Percentiles rank a stretch among this genome's conserved stretches.
phyloP scores from a whole-genome alignment of 2,113 vertebrate genomes.

The Myanophis thanlyinensis region DNA sequence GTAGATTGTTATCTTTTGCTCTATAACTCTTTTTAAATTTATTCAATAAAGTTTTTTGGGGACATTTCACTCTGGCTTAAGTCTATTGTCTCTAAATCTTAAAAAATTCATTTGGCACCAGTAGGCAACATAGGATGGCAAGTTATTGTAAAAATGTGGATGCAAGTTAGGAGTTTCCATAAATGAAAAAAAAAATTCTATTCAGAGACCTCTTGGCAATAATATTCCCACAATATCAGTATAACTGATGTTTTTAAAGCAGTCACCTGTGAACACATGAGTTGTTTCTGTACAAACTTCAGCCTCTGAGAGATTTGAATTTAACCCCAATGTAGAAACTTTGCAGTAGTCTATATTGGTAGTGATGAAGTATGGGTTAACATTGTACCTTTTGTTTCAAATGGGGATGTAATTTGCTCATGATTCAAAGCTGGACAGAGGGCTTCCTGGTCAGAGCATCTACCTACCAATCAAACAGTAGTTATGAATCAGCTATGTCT shows the following conservation, averaged over 20 bases:
- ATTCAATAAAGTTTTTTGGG: not conserved
- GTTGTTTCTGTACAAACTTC: not conserved
- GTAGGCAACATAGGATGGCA: not conserved
- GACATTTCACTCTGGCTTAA: not conserved
- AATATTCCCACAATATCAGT: not conserved
- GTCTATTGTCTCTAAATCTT: not conserved
- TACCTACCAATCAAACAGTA: not conserved
- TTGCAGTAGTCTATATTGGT: not conserved
- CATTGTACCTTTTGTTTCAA: not conserved
- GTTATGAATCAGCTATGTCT: not conserved
- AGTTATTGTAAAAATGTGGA: not conserved
- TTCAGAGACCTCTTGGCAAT: not conserved
- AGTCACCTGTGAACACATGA: not conserved
- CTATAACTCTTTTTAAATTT: not conserved
- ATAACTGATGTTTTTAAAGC: not conserved
- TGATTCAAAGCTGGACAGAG: not conserved
- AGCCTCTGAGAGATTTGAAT: not conserved
- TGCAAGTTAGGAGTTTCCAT: not conserved
- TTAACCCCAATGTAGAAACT: not conserved
- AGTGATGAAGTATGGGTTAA: not conserved
- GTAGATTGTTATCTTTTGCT: not conserved
- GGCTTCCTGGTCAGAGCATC: not conserved
- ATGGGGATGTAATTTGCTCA: not conserved
- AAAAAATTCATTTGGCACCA: not conserved
- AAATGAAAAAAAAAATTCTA: not conserved